Evolutionary conservation across 2,888 invertebrate genomes (phyloP), one percentile per base, ranked within the genome.

Genomic region (Macrosoma leucophasiata): DNA sequence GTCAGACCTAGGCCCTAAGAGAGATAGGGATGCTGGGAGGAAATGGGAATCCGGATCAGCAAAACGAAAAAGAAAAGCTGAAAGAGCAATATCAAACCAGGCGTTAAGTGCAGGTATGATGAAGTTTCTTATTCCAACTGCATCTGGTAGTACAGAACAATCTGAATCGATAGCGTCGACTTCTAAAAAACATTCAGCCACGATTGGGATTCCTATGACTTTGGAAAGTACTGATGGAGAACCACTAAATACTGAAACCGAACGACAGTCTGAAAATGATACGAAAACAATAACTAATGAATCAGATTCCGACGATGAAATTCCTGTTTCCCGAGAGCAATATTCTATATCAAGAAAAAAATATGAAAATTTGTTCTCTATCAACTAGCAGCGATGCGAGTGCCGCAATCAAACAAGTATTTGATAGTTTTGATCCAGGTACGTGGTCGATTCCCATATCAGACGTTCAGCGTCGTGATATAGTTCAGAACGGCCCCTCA

Each of bases 1-100:
- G n/a, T n/a, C n/a, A n/a, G n/a, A n/a, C n/a, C n/a, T n/a, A n/a
- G n/a, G n/a, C n/a, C n/a, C n/a, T n/a, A n/a, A n/a, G n/a, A n/a
- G n/a, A n/a, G n/a, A n/a, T n/a, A n/a, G n/a, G n/a, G n/a, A 32
- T 49, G 38, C 38, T 43, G 43, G 31, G 33, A 43, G 37, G 20
- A 38, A 38, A 38, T 33, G 38, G 33, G 33, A 38, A 13, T 37
- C 33, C 18, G 37, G 37, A 23, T 37, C 37, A 37, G 28, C 37
- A 37, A 37, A 37, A 37, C 7, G 31, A 31, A 27, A 23, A 23
- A 36, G 30, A 38, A 38, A 30, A 34, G 34, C 39, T 29, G 36
- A 32, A 32, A 28, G 36, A 36, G 13, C 28, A 13, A 14, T 13
- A 29, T 3, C 29, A 8, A 30, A 32, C 19, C 32, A 25, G 26